Base-by-base conservation (phyloP, 2,113 vertebrate species). In the Castor canadensis region DNA sequence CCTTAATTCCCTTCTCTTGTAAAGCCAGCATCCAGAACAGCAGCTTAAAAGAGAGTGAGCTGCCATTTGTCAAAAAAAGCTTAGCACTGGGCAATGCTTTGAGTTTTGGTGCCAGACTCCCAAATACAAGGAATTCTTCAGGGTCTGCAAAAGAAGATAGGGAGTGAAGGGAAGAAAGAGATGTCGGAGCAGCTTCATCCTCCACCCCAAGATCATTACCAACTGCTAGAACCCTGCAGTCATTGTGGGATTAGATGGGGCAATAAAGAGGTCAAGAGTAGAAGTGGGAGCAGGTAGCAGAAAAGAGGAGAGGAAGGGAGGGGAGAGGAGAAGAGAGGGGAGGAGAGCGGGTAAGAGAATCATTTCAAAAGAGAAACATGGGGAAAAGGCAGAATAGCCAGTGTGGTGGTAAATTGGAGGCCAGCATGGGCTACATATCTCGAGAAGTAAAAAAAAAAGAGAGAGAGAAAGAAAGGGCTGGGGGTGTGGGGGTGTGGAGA, bases 31-130 rank as follows among this genome's bases (percentile, higher is more conserved):
- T 81, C 77, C 92, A 69, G 92, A 87, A 91, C 77, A 94, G 69
- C 66, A 92, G 64, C 84, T 96, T 94, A 67, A 95, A 97, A 91
- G 96, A 90, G 64, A 84, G 62, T 30, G 0, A 40, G 35, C 76
- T 49, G n/a, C 38, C 15, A 38, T 87, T 72, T 28, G n/a, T 47
- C 69, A 66, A 85, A 89, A 82, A 52, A 66, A 82, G 66, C 81
- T 97, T 60, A n/a, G 88, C 45, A 67, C 16, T 38, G 28, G 26
- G 64, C 62, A 80, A 72, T 28, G 13, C 60, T 86, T 96, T 71
- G 66, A 76, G 56, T 64, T 88, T 91, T 58, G 26, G 26, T 92
- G n/a, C 73, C 87, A 96, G 93, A 95, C 94, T 67, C n/a, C 16
- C 66, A 87, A 92, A 88, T 66, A 69, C 26, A 26, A 71, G 38